Evolutionary conservation across 2,888 invertebrate genomes (phyloP).

Genomic region (Malacosoma neustria): DNA sequence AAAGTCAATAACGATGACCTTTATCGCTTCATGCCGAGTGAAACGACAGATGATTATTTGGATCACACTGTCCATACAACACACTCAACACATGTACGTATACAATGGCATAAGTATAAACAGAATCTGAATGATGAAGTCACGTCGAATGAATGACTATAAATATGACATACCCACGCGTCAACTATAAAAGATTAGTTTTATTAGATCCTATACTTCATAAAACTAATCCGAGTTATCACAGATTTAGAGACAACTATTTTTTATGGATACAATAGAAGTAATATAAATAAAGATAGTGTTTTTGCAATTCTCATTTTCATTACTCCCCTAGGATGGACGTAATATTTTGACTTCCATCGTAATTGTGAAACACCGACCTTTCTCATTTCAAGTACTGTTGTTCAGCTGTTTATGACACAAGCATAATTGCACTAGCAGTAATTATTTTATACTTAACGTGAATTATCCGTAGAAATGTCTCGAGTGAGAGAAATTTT

Average conservation of each 20-base stretch:
- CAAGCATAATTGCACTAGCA: not conserved
- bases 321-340: too few species aligned
- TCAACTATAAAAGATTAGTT: conserved; percentile 34
- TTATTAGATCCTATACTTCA: conserved; percentile 27
- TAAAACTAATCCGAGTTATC: too few species aligned
- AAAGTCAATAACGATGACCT: not conserved
- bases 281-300: too few species aligned
- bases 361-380: too few species aligned
- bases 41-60: conserved; percentile 2
- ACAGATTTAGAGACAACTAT: too few species aligned
- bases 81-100: not conserved
- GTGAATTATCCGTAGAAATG: conserved; percentile 24
- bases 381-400: too few species aligned
- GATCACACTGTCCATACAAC: not conserved
- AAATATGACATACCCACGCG: conserved; percentile 56
- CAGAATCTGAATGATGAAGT: conserved; percentile 46
- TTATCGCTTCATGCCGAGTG: not conserved
- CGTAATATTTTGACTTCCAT: too few species aligned
- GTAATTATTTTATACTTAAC: conserved; percentile 28
- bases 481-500: conserved; percentile 23
- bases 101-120: conserved; percentile 1
- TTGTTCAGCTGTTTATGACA: too few species aligned
- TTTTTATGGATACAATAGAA: too few species aligned
- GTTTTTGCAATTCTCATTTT: too few species aligned
- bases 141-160: conserved; percentile 53